A percentile compares a stretch with the other conserved stretches of the same genome.
Evolutionary conservation across 2,888 invertebrate genomes (phyloP).

Genomic region (Lasioglossum marginatum): DNA sequence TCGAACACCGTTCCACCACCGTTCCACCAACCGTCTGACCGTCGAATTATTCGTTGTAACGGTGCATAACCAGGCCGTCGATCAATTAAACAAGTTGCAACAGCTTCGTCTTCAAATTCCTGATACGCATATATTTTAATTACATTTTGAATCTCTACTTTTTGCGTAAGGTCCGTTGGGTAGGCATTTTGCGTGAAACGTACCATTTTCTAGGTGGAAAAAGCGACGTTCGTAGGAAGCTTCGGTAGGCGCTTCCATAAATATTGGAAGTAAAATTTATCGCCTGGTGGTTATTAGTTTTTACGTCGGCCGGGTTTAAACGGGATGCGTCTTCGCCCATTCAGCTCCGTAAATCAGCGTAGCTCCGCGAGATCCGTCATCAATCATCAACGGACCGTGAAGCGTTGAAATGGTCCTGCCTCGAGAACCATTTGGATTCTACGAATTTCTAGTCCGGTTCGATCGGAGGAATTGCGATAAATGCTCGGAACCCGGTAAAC

Average conservation of each 20-base stretch:
- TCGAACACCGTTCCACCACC: constrained; percentile 38
- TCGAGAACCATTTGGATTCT: not conserved
- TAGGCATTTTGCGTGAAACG: not conserved
- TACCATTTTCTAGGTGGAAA: not conserved
- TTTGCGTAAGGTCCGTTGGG: not conserved
- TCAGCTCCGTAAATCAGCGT: constrained; percentile 14
- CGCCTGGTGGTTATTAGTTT: constrained; percentile 6
- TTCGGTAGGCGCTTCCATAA: not conserved
- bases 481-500: not conserved
- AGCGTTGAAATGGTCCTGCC: constrained; percentile 13
- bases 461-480: not conserved
- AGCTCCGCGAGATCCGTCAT: constrained; percentile 6
- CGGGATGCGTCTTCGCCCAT: constrained; percentile 9
- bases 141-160: not conserved
- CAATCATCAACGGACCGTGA: constrained; percentile 20
- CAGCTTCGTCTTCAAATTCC: not conserved
- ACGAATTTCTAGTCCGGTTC: not conserved
- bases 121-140: not conserved
- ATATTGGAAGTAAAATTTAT: constrained; percentile 9
- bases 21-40: constrained; percentile 37
- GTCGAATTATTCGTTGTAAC: constrained; percentile 26
- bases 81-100: not conserved
- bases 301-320: not conserved
- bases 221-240: not conserved
- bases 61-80: constrained; percentile 5